Base-by-base conservation (phyloP, 2,888 invertebrate genomes). In the Conistra vaccinii region DNA sequence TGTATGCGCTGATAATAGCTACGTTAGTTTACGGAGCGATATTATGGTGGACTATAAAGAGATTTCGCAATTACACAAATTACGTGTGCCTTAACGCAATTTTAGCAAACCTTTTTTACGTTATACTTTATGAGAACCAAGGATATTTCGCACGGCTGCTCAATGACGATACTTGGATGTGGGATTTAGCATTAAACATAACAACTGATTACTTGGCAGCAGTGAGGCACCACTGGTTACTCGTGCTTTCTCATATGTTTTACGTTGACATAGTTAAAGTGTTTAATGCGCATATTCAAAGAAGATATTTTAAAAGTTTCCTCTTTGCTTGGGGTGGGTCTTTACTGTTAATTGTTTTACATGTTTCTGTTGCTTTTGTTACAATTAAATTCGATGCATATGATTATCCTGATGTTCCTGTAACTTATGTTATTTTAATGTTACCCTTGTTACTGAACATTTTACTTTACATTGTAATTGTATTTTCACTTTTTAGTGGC, bases 211-310 rank as follows among this genome's bases (percentile, higher is more conserved):
- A n/a, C n/a, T 4, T 57, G 1, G 4, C 58, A 7, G 14, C 29
- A 45, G 14, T 23, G 14, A 45, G 29, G 14, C 20, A 45, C 29
- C 29, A 45, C 63, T 63, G 63, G 45, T 2, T 63, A 12, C 1
- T 45, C 2, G 12, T 65, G 2, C 7, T 65, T 2, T 26, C 20
- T 45, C 42, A 45, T 26, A 45, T 45, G 63, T 45, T 45, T 14
- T 63, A 63, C 20, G 23, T 29, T 14, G 63, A 65, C 9, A 14
- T 65, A 5, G 29, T 65, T 6, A 65, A 65, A 45, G 65, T 45
- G 6, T 65, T 45, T 23, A 65, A 45, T 9, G 7, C 4, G 7
- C 45, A 45, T 23, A 23, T 45, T 4, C 29, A 14, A 29, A 45
- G 45, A 23, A 65, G 39, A 23, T 45, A 65, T 65, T 45, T 65